These are phyloP conservation scores for Apamea monoglypha DNA, from an alignment of 2,888 invertebrate genomes.

Conservation along the genomic window DNA sequence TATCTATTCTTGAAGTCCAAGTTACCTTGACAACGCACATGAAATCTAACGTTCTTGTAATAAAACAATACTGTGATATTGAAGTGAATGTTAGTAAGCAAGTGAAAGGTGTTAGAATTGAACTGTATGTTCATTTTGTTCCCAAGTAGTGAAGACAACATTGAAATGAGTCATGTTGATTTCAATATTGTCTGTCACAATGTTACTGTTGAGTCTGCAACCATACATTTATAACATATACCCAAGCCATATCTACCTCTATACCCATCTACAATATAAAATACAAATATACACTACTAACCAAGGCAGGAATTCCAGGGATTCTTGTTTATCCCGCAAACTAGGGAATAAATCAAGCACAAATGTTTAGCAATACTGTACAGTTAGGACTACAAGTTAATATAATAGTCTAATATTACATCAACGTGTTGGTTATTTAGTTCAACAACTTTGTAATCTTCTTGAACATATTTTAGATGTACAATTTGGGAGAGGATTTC, in stretches of 20 bases:
- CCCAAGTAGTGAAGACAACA: conserved; percentile 65
- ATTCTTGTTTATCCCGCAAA: conserved; percentile 95
- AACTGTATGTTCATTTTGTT: conserved; percentile 61
- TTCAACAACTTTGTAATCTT: conserved; percentile 54
- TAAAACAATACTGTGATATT: conserved; percentile 78
- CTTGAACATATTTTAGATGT: conserved; percentile 23
- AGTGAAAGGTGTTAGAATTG: conserved; percentile 77
- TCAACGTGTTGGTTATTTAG: conserved; percentile 51
- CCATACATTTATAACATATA: conserved; percentile 67
- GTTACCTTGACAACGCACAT: conserved; percentile 80
- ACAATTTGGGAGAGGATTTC: conserved; percentile 29
- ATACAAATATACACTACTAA: conserved; percentile 91
- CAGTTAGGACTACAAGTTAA: conserved; percentile 57
- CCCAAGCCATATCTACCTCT: conserved; percentile 70
- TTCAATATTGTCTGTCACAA: conserved; percentile 60
- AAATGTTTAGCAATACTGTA: conserved; percentile 80
- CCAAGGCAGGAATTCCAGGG: conserved; percentile 95
- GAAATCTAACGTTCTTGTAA: conserved; percentile 68
- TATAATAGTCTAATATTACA: conserved; percentile 47
- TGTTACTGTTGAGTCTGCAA: conserved; percentile 66
- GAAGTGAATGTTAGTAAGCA: conserved; percentile 87
- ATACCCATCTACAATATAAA: conserved; percentile 79
- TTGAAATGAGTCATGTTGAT: conserved; percentile 66
- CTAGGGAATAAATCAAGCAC: conserved; percentile 91
- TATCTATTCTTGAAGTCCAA: conserved; percentile 90